Evolutionary conservation across 1,140 invertebrate genomes (phyloP).

Genomic region (Berghia stephanieae): DNA sequence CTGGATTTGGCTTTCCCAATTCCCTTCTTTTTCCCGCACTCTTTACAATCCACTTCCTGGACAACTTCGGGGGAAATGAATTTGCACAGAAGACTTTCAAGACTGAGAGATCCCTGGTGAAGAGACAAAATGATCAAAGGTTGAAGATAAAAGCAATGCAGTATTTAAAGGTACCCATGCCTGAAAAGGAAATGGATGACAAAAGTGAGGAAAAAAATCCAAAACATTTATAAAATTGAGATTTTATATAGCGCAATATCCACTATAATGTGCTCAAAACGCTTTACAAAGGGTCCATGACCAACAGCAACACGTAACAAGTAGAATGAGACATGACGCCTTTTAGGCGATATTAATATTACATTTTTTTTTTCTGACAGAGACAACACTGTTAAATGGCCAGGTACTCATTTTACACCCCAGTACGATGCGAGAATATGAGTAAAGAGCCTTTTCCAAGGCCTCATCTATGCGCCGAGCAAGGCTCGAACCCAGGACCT

Average conservation of each 20-base stretch:
- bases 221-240: too few species aligned
- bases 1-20: conserved; percentile 37
- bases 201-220: background rate
- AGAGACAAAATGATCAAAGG: too few species aligned
- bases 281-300: too few species aligned
- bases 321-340: too few species aligned
- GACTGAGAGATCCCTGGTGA: conserved; percentile 67
- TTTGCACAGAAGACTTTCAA: conserved; percentile 79
- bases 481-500: too few species aligned
- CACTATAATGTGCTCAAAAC: too few species aligned
- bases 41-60: conserved; percentile 82
- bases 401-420: background rate
- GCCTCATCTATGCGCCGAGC: background rate
- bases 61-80: conserved; percentile 87
- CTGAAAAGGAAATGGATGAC: background rate
- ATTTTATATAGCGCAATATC: too few species aligned
- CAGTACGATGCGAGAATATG: background rate
- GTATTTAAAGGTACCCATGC: background rate
- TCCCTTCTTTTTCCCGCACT: conserved; percentile 70
- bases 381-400: background rate
- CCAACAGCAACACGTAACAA: too few species aligned
- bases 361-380: too few species aligned
- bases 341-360: too few species aligned
- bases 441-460: background rate
- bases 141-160: too few species aligned